A percentile compares a stretch with the other conserved stretches of the same genome.
Conservation (phyloP, 2,888 invertebrate species). For the Drosophila flavopinicola region DNA sequence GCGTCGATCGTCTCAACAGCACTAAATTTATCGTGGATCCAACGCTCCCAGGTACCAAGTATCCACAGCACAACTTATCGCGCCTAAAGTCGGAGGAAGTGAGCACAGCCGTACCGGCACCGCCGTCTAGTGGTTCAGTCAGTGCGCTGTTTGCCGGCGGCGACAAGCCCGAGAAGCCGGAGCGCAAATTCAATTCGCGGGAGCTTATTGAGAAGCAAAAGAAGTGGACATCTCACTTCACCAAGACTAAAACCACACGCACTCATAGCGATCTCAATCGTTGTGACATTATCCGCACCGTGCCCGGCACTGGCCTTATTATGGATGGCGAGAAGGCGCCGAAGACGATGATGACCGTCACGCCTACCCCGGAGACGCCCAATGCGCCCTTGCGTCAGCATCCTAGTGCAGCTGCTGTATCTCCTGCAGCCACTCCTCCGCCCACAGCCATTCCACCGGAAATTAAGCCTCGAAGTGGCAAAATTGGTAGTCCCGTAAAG, state of each 20-base stretch:
- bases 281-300: constrained; percentile 84
- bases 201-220: constrained; percentile 95
- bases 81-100: constrained; percentile 86
- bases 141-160: constrained; percentile 57
- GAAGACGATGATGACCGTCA: constrained; percentile 35
- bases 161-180: constrained; percentile 92
- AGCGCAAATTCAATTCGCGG: constrained; percentile 91
- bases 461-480: constrained; percentile 83
- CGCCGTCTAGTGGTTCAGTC: constrained; percentile 50
- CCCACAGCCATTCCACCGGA: constrained; percentile 81
- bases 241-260: constrained; percentile 89
- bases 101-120: constrained; percentile 5
- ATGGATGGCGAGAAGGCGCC: constrained; percentile 82
- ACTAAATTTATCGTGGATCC: constrained; percentile 82
- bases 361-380: constrained; percentile 72
- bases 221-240: constrained; percentile 96
- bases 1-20: constrained; percentile 67
- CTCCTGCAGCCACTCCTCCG: constrained; percentile 32
- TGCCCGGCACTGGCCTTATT: constrained; percentile 85
- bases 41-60: constrained; percentile 55
- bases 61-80: constrained; percentile 85
- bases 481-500: constrained; percentile 83
- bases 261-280: constrained; percentile 88
- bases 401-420: constrained; percentile 6
- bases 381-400: constrained; percentile 81